These are phyloP conservation scores for Anthonomus grandis DNA, from an alignment of 1,140 invertebrate genomes.

Conservation along the genomic window DNA sequence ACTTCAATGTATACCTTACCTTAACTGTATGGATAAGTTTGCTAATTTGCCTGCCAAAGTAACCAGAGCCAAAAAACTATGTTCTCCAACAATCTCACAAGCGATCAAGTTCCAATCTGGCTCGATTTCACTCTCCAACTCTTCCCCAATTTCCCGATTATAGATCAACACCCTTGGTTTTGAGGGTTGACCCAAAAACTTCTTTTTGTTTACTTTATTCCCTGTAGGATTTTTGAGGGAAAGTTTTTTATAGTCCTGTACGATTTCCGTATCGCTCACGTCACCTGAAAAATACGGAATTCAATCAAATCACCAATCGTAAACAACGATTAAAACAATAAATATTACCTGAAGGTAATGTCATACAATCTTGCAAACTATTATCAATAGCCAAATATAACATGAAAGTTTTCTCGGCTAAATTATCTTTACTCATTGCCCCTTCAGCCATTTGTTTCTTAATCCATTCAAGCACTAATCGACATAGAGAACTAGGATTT, in stretches of 20 bases:
- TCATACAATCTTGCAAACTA: conserved; percentile 74
- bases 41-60: conserved; percentile 61
- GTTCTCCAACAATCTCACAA: conserved; percentile 57
- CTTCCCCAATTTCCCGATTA: conserved; percentile 57
- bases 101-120: conserved; percentile 67
- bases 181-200: conserved; percentile 55
- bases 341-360: conserved; percentile 61
- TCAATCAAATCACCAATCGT: neutral
- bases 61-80: conserved; percentile 65
- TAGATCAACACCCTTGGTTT: conserved; percentile 63
- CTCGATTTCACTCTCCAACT: conserved; percentile 56
- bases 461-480: conserved; percentile 68
- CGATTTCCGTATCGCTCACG: conserved; percentile 68
- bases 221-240: conserved; percentile 51
- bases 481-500: conserved; percentile 59
- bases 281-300: conserved; percentile 45
- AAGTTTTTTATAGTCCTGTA: conserved; percentile 78
- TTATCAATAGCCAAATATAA: conserved; percentile 73
- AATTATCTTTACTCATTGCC: conserved; percentile 49
- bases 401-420: conserved; percentile 66
- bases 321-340: neutral
- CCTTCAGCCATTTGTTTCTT: conserved; percentile 54
- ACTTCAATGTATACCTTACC: conserved; percentile 43
- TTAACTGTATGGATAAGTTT: conserved; percentile 62
- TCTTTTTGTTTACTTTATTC: conserved; percentile 48